Percentiles rank a stretch among this genome's conserved stretches.
Conservation (phyloP, 1,140 invertebrate genomes). For the Tetragonula clypearis region DNA sequence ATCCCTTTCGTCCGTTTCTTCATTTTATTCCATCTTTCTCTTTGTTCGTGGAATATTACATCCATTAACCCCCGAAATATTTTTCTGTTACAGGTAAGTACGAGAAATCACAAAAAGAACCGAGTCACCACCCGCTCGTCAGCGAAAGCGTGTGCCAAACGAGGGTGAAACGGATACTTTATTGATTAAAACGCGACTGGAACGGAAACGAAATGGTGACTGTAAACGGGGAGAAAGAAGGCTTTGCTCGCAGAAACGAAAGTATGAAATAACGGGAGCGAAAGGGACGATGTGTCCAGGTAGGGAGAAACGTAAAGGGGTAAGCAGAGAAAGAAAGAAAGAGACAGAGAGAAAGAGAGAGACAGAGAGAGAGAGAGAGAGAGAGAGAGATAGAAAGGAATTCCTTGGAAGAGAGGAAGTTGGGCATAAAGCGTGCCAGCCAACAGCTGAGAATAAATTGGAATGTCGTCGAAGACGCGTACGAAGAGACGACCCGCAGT, state of each 20-base stretch:
- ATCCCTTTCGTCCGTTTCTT: too few relatives aligned
- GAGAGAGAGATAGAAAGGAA: slow-evolving; percentile 11
- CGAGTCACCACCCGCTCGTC: too few relatives aligned
- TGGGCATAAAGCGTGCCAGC: slow-evolving; percentile 63
- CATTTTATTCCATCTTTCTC: too few relatives aligned
- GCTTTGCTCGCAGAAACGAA: slow-evolving; percentile 14
- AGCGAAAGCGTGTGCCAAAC: neutral
- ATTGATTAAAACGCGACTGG: slow-evolving; percentile 16
- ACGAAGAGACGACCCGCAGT: too few relatives aligned
- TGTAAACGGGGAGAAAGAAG: neutral
- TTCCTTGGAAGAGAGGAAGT: slow-evolving; percentile 30
- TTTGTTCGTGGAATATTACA: too few relatives aligned
- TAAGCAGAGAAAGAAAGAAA: neutral
- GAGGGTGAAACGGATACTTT: neutral
- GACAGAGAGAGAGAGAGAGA: neutral
- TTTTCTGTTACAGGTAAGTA: too few relatives aligned
- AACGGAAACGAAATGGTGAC: slow-evolving; percentile 1
- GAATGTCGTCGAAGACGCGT: slow-evolving; percentile 64
- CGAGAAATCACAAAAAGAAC: too few relatives aligned
- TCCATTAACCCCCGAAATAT: too few relatives aligned
- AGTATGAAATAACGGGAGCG: neutral
- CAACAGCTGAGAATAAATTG: slow-evolving; percentile 69
- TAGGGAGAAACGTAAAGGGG: too few relatives aligned
- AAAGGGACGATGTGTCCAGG: neutral
- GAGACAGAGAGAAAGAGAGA: neutral